Evolutionary conservation across 2,888 invertebrate genomes (phyloP).

Genomic region (Athalia cordata): DNA sequence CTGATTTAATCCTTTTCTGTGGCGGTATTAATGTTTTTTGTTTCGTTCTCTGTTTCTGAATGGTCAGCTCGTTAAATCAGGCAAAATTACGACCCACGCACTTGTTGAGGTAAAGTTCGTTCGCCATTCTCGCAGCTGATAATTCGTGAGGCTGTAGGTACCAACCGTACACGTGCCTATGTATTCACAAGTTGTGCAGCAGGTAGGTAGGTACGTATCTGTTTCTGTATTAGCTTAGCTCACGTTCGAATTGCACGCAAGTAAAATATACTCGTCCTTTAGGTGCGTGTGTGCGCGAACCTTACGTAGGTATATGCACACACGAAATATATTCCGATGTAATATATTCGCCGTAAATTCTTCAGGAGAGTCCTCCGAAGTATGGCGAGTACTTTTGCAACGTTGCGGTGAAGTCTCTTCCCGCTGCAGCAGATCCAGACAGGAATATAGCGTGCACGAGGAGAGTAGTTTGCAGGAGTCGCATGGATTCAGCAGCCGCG

Average conservation of each 20-base stretch:
- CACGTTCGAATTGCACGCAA: not conserved
- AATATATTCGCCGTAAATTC: slow-evolving; percentile 38
- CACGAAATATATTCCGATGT: not conserved
- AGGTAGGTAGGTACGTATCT: not conserved
- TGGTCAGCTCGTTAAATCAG: slow-evolving; percentile 55
- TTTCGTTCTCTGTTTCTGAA: not conserved
- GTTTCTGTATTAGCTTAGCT: not conserved
- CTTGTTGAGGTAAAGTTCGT: slow-evolving; percentile 48
- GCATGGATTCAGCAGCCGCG: too few relatives aligned
- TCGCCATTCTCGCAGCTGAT: slow-evolving; percentile 51
- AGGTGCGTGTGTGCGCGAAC: too few relatives aligned
- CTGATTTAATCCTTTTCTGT: too few relatives aligned
- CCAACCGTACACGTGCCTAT: not conserved
- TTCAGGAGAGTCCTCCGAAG: slow-evolving; percentile 24
- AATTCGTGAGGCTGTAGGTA: slow-evolving; percentile 34
- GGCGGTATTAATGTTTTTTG: not conserved
- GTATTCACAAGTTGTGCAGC: not conserved
- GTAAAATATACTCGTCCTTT: too few relatives aligned
- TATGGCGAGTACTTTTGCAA: too few relatives aligned
- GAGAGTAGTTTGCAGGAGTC: too few relatives aligned
- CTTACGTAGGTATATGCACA: not conserved
- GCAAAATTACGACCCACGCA: slow-evolving; percentile 57
- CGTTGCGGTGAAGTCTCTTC: too few relatives aligned
- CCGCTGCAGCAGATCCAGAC: too few relatives aligned
- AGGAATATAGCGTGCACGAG: too few relatives aligned